phyloP scores from a whole-genome alignment of 2,113 vertebrate genomes.

The Boleophthalmus pectinirostris region DNA sequence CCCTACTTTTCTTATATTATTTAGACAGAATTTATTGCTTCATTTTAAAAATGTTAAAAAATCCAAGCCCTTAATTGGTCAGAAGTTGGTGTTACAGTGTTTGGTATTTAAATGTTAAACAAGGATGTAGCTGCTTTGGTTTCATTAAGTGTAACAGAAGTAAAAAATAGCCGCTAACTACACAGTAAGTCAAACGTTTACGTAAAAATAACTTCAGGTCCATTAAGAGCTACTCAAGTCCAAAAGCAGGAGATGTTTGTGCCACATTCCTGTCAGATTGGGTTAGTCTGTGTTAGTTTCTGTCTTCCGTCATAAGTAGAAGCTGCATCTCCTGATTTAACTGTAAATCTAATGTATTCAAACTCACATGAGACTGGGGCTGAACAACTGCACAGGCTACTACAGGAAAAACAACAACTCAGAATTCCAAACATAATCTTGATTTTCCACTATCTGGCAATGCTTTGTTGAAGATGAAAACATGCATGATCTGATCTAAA shows the following conservation, averaged over 20 bases:
- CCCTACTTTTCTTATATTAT: too few species aligned
- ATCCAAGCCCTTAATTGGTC: not conserved
- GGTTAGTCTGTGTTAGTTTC: not conserved
- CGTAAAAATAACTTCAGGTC: not conserved
- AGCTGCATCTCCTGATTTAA: not conserved
- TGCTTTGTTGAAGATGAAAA: too few species aligned
- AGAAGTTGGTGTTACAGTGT: not conserved
- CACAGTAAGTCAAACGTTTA: not conserved
- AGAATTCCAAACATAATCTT: not conserved
- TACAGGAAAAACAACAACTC: not conserved
- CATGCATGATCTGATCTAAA: too few species aligned
- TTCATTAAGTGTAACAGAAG: not conserved
- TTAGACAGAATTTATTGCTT: too few species aligned
- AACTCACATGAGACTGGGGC: not conserved
- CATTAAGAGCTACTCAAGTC: too few species aligned
- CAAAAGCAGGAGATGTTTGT: not conserved
- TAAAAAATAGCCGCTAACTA: not conserved
- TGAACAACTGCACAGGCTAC: not conserved
- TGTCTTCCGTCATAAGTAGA: not conserved
- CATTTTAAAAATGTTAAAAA: too few species aligned
- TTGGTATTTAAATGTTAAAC: not conserved
- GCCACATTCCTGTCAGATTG: slow-evolving; percentile 4
- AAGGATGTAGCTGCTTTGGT: too few species aligned
- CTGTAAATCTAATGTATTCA: slow-evolving; percentile 7
- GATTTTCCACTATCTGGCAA: too few species aligned